These are phyloP conservation scores for Trissolcus brochymenae DNA, from an alignment of 2,888 invertebrate genomes.

Conservation along the genomic window DNA sequence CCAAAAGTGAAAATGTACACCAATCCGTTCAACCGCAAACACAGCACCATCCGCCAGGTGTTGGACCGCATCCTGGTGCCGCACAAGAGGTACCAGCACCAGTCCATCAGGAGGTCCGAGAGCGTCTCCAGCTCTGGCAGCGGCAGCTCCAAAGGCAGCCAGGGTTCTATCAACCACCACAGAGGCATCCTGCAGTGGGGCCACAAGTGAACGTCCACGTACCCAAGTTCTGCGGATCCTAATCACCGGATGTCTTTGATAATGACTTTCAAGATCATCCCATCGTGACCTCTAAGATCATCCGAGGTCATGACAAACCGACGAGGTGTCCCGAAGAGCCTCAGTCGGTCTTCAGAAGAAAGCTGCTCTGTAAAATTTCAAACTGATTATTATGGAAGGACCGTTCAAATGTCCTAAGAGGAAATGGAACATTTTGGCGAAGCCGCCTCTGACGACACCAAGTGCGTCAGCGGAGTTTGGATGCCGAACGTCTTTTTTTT, in stretches of 20 bases:
- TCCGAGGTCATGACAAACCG: too few species aligned
- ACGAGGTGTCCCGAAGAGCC: too few species aligned
- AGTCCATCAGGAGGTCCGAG: conserved; percentile 69
- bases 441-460: too few species aligned
- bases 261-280: too few species aligned
- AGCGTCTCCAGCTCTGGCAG: conserved; percentile 71
- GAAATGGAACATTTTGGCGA: too few species aligned
- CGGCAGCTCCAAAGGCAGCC: conserved; percentile 67
- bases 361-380: too few species aligned
- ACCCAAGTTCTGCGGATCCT: neutral
- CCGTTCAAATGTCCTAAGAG: too few species aligned
- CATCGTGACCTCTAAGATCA: too few species aligned
- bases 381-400: too few species aligned
- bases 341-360: too few species aligned
- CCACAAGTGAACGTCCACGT: conserved; percentile 65
- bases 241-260: neutral
- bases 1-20: conserved; percentile 80
- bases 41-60: conserved; percentile 82
- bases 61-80: conserved; percentile 81
- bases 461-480: too few species aligned
- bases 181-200: conserved; percentile 69
- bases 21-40: conserved; percentile 84
- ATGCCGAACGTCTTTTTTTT: too few species aligned
- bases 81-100: conserved; percentile 60
- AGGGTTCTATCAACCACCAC: conserved; percentile 61